Base-by-base conservation (phyloP, 2,888 invertebrate genomes). In the Athalia circularis region DNA sequence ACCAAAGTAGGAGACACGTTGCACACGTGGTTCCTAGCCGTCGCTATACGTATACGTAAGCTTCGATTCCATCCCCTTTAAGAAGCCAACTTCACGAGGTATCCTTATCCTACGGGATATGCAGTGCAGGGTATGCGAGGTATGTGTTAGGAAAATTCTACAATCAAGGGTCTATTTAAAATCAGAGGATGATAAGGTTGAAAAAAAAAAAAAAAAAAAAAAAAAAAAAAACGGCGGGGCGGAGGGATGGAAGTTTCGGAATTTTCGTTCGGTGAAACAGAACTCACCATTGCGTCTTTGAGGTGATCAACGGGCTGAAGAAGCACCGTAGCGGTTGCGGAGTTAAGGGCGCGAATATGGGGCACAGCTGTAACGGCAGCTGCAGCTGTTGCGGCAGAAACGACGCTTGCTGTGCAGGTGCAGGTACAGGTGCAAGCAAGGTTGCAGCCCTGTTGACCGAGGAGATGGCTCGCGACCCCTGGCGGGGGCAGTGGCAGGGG, bases 271-370 rank as follows among this genome's bases (percentile, higher is more conserved):
- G 43, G 64, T 1, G n/a, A 29, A 64, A 64, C 4, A 64, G n/a
- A 48, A 83, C 90, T 89, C 87, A 90, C 90, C 90, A 90, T 90
- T 83, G 88, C 88, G 87, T 90, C 89, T 85, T 90, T 90, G 87
- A 89, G 84, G 83, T 88, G 89, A 82, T 89, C 88, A 68, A 89
- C 88, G 77, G 90, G 90, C 83, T 89, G 90, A 70, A 90, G 87
- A 47, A 90, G 86, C 74, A 90, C 88, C 62, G 89, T 86, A 80
- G 88, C 84, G 76, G 88, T 84, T 47, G 88, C 83, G 13, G 86
- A 82, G 77, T 85, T 85, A 72, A 86, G 83, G 47, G 85, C 83
- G 50, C 88, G 86, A 79, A 87, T 86, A 76, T 87, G 87, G 74
- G 86, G 75, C n/a, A 75, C 75, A 62, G 29, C 29, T 29, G 29